phyloP scores from a whole-genome alignment of 2,797 vertebrate genomes.

The Thamnophis elegans region DNA sequence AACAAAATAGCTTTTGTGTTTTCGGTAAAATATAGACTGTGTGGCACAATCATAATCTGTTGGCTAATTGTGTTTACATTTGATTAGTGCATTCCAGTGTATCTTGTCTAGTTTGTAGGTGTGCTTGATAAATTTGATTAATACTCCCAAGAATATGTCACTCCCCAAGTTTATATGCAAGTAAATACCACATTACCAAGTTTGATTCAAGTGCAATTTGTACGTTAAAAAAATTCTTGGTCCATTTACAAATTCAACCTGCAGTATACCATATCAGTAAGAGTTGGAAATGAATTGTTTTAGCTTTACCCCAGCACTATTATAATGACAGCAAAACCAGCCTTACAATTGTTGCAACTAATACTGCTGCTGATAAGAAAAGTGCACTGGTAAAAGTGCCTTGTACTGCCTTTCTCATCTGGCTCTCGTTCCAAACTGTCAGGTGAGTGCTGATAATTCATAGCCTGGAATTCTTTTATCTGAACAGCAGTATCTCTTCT shows the following conservation, averaged over 20 bases:
- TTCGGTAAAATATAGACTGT: neutral
- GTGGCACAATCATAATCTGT: neutral
- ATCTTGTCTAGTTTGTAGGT: neutral
- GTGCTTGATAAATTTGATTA: neutral
- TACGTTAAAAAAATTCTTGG: neutral
- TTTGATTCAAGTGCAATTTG: neutral
- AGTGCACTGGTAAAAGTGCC: slow-evolving; percentile 72
- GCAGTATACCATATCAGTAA: neutral
- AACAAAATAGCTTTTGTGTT: neutral
- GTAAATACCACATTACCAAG: neutral
- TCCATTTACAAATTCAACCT: neutral
- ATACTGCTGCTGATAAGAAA: slow-evolving; percentile 34
- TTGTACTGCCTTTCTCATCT: slow-evolving; percentile 62
- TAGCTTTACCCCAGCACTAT: neutral
- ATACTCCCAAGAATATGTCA: neutral
- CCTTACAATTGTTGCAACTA: slow-evolving; percentile 5
- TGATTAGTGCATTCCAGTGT: neutral
- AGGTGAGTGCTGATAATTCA: slow-evolving; percentile 68
- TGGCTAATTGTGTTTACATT: neutral
- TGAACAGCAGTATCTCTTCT: slow-evolving; percentile 61
- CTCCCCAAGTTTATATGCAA: neutral
- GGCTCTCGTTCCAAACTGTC: slow-evolving; percentile 68
- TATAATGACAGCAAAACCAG: slow-evolving; percentile 53
- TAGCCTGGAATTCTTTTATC: slow-evolving; percentile 71
- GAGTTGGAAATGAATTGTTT: slow-evolving; percentile 7